Evolutionary conservation across 2,888 invertebrate genomes (phyloP).

Genomic region (Watsonalla binaria): DNA sequence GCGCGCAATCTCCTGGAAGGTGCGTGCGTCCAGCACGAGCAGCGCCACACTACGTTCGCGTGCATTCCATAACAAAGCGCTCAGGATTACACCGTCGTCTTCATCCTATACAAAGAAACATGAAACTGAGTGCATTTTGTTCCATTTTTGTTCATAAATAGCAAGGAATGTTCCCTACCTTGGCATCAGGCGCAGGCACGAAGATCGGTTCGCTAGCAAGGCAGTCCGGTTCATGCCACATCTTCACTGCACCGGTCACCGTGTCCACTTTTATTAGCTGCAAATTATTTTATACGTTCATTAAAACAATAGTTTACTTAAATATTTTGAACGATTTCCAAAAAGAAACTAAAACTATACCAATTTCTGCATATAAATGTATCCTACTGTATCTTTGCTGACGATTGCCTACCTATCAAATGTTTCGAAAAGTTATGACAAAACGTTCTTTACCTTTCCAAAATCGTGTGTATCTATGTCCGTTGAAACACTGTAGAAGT

Average conservation of each 20-base stretch:
- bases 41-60: constrained; percentile 81
- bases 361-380: too few species aligned
- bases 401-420: too few species aligned
- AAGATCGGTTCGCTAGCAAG: not conserved
- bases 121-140: not conserved
- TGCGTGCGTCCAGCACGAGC: constrained; percentile 86
- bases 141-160: not conserved
- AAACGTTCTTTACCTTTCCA: not conserved
- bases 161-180: not conserved
- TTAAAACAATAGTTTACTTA: not conserved
- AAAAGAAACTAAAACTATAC: too few species aligned
- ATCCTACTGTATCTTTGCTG: too few species aligned
- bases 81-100: constrained; percentile 88
- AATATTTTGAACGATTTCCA: not conserved
- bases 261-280: constrained; percentile 1
- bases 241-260: not conserved
- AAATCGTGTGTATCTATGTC: not conserved
- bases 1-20: constrained; percentile 85
- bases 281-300: not conserved
- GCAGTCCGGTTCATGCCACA: constrained; percentile 1
- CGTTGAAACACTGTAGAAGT: not conserved
- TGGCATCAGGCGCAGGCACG: not conserved
- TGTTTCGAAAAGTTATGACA: not conserved
- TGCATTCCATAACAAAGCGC: constrained; percentile 86
- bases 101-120: constrained; percentile 70